A percentile compares a stretch with the other conserved stretches of the same genome.
These are phyloP conservation scores for Cyphomyrus discorhynchus DNA, from an alignment of 2,113 vertebrate species.

Conservation along the genomic window DNA sequence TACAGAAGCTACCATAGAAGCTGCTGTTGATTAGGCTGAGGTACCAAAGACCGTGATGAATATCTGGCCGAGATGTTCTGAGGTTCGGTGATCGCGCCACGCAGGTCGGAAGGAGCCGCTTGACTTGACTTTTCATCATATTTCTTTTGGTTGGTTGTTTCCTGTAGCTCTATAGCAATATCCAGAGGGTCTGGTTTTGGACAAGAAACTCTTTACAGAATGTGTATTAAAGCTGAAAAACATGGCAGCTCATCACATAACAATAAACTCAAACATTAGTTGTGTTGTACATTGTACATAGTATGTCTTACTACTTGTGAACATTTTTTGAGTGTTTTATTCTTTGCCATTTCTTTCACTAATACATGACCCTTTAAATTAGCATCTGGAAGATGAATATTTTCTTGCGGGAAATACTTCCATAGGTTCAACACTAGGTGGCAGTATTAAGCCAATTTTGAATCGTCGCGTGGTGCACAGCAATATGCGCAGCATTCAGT, in stretches of 20 bases:
- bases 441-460: not conserved
- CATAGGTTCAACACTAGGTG: constrained; percentile 3
- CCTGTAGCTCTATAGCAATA: too few relatives aligned
- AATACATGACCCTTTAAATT: not conserved
- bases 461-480: not conserved
- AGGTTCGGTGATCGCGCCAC: too few relatives aligned
- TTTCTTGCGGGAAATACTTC: not conserved
- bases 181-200: not conserved
- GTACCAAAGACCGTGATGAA: too few relatives aligned
- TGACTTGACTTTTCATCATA: too few relatives aligned
- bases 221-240: not conserved
- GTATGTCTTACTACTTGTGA: not conserved
- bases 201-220: not conserved
- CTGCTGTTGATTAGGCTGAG: too few relatives aligned
- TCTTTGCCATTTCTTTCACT: not conserved
- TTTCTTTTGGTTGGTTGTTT: too few relatives aligned
- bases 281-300: not conserved
- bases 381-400: not conserved
- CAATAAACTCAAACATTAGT: not conserved
- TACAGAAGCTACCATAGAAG: too few relatives aligned
- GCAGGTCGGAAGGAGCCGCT: too few relatives aligned
- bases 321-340: not conserved
- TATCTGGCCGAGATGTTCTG: too few relatives aligned
- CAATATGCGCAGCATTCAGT: not conserved
- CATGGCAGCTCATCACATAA: not conserved